phyloP scores from a whole-genome alignment of 2,113 vertebrate genomes.

The Elaphurus davidianus region DNA sequence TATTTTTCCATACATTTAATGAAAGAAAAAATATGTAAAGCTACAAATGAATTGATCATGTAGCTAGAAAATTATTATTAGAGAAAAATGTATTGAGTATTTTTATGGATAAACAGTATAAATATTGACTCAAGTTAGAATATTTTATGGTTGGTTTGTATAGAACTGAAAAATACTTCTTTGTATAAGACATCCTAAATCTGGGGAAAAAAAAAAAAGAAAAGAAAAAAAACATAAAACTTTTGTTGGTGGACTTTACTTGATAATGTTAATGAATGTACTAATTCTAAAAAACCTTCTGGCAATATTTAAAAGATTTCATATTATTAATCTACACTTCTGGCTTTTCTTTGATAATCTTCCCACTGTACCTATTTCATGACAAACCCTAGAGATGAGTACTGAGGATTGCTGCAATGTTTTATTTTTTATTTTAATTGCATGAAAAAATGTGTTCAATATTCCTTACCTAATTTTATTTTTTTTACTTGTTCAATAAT shows the following conservation, averaged over 20 bases:
- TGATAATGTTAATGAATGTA: neutral
- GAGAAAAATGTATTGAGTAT: neutral
- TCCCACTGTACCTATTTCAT: neutral
- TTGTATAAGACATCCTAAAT: neutral
- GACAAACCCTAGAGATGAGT: neutral
- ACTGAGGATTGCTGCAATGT: neutral
- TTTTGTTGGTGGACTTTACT: neutral
- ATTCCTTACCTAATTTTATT: neutral
- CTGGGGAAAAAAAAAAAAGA: neutral
- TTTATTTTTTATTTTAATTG: neutral
- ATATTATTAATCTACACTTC: neutral
- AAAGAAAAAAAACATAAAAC: neutral
- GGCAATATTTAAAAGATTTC: neutral
- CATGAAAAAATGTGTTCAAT: neutral
- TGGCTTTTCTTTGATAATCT: neutral
- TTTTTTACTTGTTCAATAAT: neutral
- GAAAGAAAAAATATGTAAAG: neutral
- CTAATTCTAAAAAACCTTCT: neutral
- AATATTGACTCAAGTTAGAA: neutral
- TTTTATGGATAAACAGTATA: neutral
- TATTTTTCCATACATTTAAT: neutral
- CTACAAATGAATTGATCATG: neutral
- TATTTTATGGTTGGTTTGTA: neutral
- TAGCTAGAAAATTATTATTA: neutral
- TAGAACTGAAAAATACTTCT: neutral